Evolutionary conservation across 2,888 invertebrate species (phyloP), one percentile per base, ranked within the genome.

Genomic region (Dryocosmus kuriphilus): DNA sequence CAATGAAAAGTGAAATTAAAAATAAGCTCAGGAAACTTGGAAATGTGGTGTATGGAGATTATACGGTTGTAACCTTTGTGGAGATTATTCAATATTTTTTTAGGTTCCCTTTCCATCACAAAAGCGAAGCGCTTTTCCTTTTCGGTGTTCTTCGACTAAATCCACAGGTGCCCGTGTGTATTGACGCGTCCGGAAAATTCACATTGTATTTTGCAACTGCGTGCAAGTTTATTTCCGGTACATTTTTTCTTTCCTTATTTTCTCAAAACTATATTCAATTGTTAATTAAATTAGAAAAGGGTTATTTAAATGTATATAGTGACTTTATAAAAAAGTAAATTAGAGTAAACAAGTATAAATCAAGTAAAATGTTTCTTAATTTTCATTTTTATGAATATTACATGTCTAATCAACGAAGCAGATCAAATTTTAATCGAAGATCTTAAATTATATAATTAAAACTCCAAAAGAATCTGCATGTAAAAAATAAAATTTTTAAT

Each of bases 61-160:
- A 30, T 71, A 30, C 30, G 30, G 30, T 46, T 46, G 30, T 71
- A 30, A 41, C 51, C 71, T 30, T 30, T 51, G n/a, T 19, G 71
- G 41, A 30, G 30, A 0, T 46, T 27, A 71, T 71, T 71, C 30
- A 67, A 46, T 67, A 30, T 71, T 51, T 46, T 71, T 16, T 51
- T 11, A 5, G 11, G n/a, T 27, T 1, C 16, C 11, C 9, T 51
- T 71, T 71, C 51, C 51, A 19, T 51, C n/a, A 27, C 30, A 24
- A 71, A 51, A 32, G 46, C 5, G 9, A 19, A 71, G 51, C 30
- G 71, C 71, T 71, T 71, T 71, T 71, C 19, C 71, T 51, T 71
- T 71, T 32, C 71, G 46, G 27, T 71, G 30, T 27, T 71, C 51
- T 51, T 71, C 24, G 65, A 65, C 38, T 1, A 16, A 22, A 62